Evolutionary conservation across 2,113 vertebrate genomes (phyloP), one percentile per base, ranked within the genome.

Genomic region (Prunella fulvescens): DNA sequence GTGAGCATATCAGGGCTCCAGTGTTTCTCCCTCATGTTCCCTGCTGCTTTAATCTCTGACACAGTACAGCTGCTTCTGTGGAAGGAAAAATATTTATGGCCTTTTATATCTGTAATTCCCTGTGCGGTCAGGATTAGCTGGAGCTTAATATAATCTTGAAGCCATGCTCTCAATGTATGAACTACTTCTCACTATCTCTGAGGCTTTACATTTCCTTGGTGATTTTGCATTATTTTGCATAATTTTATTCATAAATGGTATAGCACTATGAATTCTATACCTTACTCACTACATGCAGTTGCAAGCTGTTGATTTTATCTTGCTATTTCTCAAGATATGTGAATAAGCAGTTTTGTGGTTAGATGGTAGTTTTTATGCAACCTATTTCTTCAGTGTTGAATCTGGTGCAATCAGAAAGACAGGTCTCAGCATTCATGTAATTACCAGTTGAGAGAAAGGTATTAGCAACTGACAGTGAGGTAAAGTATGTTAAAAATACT

Each of bases 1-100:
- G 24, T 10, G 37, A 60, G 15, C 0, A 0, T 28, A 17, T 45
- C 1, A 1, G 22, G 35, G 28, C 23, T 94, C 18, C 0, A 1
- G 4, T 45, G 33, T 57, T 89, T 73, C 23, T 90, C 10, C 4
- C 4, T 77, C 19, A 11, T 50, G 17, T 73, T 88, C 29, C 20
- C 9, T 76, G 3, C 39, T 83, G 12, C n/a, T 77, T 90, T 80
- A 31, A 16, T 81, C 18, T 78, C 57, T 76, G 44, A 19, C 29
- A 65, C 40, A 24, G 26, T n/a, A 20, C 29, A 60, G n/a, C 50
- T 86, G 66, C 71, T 90, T 62, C 69, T 91, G 79, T 94, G 74
- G 42, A 48, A 70, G 57, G 35, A 85, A 79, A 53, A 47, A 64
- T 90, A 71, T 88, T 72, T 82, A n/a, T 84, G 44, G 54, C 40